These are phyloP conservation scores for Rousettus leschenaultii DNA, from an alignment of 2,113 vertebrate genomes.

Conservation along the genomic window DNA sequence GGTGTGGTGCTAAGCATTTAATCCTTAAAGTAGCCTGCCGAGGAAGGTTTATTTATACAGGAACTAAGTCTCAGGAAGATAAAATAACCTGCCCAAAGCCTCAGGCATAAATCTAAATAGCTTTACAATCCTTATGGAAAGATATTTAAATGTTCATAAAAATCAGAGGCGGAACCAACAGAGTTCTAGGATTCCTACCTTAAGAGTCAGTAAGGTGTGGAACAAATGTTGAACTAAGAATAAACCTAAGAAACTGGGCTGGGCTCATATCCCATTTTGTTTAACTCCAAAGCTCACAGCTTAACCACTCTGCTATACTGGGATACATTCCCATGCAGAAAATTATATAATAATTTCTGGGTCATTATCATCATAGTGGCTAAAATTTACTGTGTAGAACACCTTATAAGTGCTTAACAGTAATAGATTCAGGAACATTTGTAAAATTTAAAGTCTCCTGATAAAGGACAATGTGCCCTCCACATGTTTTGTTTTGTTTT, in stretches of 20 bases:
- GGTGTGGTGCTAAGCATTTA: not conserved
- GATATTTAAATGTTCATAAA: not conserved
- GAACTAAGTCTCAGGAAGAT: not conserved
- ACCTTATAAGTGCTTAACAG: not conserved
- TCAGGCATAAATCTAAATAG: slow-evolving; percentile 15
- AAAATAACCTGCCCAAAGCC: not conserved
- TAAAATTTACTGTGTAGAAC: not conserved
- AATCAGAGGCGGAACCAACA: not conserved
- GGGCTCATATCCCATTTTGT: not conserved
- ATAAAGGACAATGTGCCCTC: not conserved
- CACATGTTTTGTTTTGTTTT: not conserved
- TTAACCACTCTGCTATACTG: not conserved
- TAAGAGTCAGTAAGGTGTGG: not conserved
- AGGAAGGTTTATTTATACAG: not conserved
- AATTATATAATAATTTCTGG: slow-evolving; percentile 35
- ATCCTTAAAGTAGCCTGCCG: not conserved
- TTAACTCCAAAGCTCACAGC: not conserved
- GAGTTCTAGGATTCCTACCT: not conserved
- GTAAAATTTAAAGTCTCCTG: not conserved
- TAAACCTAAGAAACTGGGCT: not conserved
- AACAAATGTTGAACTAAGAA: slow-evolving; percentile 27
- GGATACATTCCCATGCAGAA: not conserved
- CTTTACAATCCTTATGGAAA: not conserved
- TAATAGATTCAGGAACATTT: not conserved
- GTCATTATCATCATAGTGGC: not conserved